phyloP scores from a whole-genome alignment of 1,140 invertebrate genomes.

The Drosophila sp. region DNA sequence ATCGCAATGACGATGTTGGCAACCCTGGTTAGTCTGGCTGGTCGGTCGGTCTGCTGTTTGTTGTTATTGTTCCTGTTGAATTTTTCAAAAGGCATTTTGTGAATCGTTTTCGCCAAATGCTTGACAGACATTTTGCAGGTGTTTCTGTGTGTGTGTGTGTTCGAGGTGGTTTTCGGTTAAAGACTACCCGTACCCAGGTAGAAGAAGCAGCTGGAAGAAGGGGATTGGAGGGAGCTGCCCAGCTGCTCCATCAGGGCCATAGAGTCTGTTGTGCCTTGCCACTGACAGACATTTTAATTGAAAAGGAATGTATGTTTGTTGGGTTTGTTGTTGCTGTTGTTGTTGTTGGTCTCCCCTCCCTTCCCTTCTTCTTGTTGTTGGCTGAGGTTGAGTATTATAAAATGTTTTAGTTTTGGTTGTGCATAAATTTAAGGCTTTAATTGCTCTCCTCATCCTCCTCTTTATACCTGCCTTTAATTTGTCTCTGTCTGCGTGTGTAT shows the following conservation, averaged over 20 bases:
- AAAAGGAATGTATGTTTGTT: slow-evolving; percentile 68
- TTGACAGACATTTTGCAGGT: slow-evolving; percentile 71
- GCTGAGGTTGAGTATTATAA: slow-evolving; percentile 48
- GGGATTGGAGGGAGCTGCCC: background rate
- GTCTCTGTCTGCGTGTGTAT: slow-evolving; percentile 14
- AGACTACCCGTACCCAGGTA: background rate
- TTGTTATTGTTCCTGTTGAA: slow-evolving; percentile 58
- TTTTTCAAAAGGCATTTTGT: slow-evolving; percentile 79
- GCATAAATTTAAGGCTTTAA: slow-evolving; percentile 72
- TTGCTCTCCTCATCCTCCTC: slow-evolving; percentile 31
- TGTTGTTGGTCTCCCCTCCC: slow-evolving; percentile 17
- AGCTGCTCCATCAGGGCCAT: background rate
- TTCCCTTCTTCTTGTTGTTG: background rate
- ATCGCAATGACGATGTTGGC: slow-evolving; percentile 48
- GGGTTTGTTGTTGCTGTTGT: slow-evolving; percentile 20
- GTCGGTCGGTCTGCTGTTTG: slow-evolving; percentile 14
- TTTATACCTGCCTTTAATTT: slow-evolving; percentile 21
- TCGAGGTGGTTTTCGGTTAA: slow-evolving; percentile 6
- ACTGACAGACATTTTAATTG: slow-evolving; percentile 73
- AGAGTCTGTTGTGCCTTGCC: slow-evolving; percentile 33
- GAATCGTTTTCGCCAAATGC: slow-evolving; percentile 58
- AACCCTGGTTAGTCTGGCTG: background rate
- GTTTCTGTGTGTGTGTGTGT: slow-evolving; percentile 30
- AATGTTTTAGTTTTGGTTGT: slow-evolving; percentile 62
- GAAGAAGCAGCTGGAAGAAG: too few species aligned